Base-by-base conservation (phyloP, 2,113 vertebrate species). In the Circaetus gallicus region DNA sequence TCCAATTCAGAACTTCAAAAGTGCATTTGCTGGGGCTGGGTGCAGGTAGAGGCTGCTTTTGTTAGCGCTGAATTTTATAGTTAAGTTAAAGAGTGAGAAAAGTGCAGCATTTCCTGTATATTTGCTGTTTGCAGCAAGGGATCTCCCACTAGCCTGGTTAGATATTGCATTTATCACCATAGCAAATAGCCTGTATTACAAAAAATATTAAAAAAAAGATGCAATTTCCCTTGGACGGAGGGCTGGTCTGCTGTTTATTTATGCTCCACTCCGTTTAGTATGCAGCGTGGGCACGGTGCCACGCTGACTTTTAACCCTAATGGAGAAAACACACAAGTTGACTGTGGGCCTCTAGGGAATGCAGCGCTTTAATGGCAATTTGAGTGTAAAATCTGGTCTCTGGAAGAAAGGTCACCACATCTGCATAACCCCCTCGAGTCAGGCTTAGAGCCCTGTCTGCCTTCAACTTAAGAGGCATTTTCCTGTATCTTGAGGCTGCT, bases 401-500 rank as follows among this genome's bases (percentile, higher is more conserved):
- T 98, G 98, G 98, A 98, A 99, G 99, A 99, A 99, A 99, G 99
- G 99, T 99, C 99, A 99, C 97, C 98, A 98, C 98, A 99, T 99
- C 99, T 99, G 98, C 99, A 99, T 99, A 99, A 98, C 98, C 98
- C 98, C 98, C 98, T 98, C 97, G 98, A 99, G 98, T 98, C 98
- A 97, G 98, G 98, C 98, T 99, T 99, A 99, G 97, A 98, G 98
- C 71, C 85, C 96, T 98, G 98, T 98, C 97, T 98, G 98, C 97
- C 97, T 98, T 98, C 98, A 98, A 98, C 97, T 97, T 97, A 97
- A 97, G 97, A 98, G 95, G 96, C 97, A 90, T 98, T 98, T 98
- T 98, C 91, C 87, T 77, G 69, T 97, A 86, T 98, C 98, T 98
- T 95, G 97, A 98, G 98, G 98, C 97, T 98, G 98, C 98, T 98